Evolutionary conservation across 2,797 vertebrate genomes (phyloP), one percentile per base, ranked within the genome.

Genomic region (Astyanax mexicanus): DNA sequence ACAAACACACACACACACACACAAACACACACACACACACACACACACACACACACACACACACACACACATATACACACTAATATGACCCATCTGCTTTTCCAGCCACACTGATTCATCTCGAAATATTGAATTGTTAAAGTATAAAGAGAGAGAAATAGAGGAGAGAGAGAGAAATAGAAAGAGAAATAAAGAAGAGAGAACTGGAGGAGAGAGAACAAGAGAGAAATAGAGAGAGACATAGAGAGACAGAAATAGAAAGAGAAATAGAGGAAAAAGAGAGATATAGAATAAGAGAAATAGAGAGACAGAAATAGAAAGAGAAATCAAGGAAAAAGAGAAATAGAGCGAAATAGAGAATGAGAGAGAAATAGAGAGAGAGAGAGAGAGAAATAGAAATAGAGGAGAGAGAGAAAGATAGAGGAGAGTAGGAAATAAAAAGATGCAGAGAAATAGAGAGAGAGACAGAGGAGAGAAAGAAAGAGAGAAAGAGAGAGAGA

Each of bases 201-300:
- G 4, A 1, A 83, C 65, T 60, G 82, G 47, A 75, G 78, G 85
- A 72, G 19, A 62, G n/a, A 66, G 38, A 45, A 44, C 29, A 19
- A 11, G 42, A 45, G 23, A 38, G 23, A 2, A 23, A 17, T 15
- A 60, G 52, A 29, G 21, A 25, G 2, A 25, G 8, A 57, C 54
- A 8, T 5, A 32, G 6, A 69, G 79, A 42, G 73, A 80, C 87
- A 86, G 86, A 88, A 80, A 84, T 83, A 71, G 85, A 35, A 29
- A 12, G 13, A 55, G 23, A 15, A 6, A 13, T 3, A 27, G 17
- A 7, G 1, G 0, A n/a, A n/a, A n/a, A n/a, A 29, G 12, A 27
- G 9, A 54, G 11, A 52, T 23, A n/a, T n/a, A n/a, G n/a, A n/a
- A n/a, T n/a, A n/a, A n/a, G n/a, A n/a, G n/a, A n/a, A n/a, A n/a